Evolutionary conservation across 2,113 vertebrate genomes (phyloP).

Genomic region (Tympanuchus pallidicinctus): DNA sequence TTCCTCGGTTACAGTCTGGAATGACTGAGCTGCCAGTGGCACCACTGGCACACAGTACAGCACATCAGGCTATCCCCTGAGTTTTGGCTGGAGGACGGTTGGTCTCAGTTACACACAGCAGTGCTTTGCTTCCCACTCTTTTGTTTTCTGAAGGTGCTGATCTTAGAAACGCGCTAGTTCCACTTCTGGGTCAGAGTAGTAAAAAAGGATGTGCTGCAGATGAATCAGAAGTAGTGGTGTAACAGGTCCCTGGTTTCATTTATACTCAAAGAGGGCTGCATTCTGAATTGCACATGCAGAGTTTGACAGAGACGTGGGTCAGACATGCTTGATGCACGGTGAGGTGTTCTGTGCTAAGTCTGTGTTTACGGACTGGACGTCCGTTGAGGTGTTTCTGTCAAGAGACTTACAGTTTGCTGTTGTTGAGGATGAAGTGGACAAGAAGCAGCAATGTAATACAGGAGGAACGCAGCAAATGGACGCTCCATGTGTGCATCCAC

Average conservation of each 20-base stretch:
- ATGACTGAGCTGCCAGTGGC: background rate
- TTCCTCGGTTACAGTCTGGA: background rate
- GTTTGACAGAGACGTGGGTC: accelerated
- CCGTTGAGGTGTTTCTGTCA: background rate
- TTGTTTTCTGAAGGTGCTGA: background rate
- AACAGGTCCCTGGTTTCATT: background rate
- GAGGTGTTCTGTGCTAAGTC: background rate
- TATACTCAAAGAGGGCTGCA: background rate
- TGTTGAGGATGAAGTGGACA: background rate
- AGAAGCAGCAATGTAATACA: background rate
- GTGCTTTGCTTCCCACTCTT: background rate
- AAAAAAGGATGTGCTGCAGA: background rate
- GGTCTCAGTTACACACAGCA: background rate
- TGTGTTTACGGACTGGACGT: background rate
- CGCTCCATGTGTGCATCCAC: background rate
- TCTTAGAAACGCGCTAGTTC: background rate
- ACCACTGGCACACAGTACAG: background rate
- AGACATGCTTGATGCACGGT: background rate
- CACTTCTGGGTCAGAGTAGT: background rate
- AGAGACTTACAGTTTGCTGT: background rate
- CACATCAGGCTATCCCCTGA: background rate
- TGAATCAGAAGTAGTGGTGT: background rate
- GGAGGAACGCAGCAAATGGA: background rate
- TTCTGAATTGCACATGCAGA: background rate
- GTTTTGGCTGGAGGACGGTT: background rate